Evolutionary conservation across 2,113 vertebrate species (phyloP), one percentile per base, ranked within the genome.

Genomic region (Esox niger): DNA sequence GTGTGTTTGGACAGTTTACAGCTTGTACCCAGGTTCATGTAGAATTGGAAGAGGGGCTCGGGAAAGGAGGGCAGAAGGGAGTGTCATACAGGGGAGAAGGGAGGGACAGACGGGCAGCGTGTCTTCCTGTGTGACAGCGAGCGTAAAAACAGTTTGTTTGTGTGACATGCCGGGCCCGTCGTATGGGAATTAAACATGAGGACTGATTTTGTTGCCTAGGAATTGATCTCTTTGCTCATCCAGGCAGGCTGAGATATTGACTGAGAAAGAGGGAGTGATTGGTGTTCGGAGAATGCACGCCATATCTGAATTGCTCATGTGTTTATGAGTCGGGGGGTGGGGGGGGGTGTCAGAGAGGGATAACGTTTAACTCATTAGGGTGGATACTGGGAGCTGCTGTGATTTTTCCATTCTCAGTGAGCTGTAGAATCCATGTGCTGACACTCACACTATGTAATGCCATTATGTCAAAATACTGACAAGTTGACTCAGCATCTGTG

Each of bases 281-380:
- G 69, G 77, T 69, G 80, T 88, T 84, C n/a, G 10, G 33, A 64
- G 63, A 59, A 75, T 58, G 66, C 67, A 74, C 77, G 64, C 46
- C 57, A 63, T 29, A 58, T 58, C 75, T 83, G 79, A 80, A 66
- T 74, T 66, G 68, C 85, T 88, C 84, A 84, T 88, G 89, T 85
- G 84, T 86, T 75, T 69, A 75, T 87, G 86, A 85, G 78, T 86
- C 84, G 86, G 81, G 72, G 60, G 47, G 70, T 43, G 31, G 52
- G n/a, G 21, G 38, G 66, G 74, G 74, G 71, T n/a, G 67, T 64
- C 66, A 76, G 46, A 61, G 55, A 64, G 59, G 64, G 76, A 78
- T 82, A 55, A 70, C 66, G 75, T 79, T 86, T 80, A 81, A 83
- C 73, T 86, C 72, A 70, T 86, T 79, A 69, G 11, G 0, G 67